Evolutionary conservation across 2,888 invertebrate species (phyloP).

Genomic region (Oxystoma pomonae): DNA sequence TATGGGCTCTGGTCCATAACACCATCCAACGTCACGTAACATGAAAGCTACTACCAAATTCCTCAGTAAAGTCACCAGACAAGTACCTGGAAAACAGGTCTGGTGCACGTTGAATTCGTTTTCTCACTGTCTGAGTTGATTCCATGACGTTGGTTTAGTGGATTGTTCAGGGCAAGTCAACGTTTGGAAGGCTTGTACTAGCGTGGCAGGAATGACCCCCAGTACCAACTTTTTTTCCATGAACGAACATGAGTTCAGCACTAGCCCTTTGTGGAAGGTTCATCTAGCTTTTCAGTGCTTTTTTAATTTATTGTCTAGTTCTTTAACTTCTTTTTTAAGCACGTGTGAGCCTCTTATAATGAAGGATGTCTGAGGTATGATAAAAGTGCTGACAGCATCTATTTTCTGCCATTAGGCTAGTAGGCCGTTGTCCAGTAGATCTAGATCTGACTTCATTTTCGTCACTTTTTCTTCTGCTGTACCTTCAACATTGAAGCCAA

Average conservation of each 20-base stretch:
- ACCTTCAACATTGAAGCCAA: constrained; percentile 30
- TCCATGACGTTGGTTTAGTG: too few relatives aligned
- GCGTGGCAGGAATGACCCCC: constrained; percentile 29
- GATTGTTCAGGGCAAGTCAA: constrained; percentile 32
- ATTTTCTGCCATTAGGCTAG: constrained; percentile 30
- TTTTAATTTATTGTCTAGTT: too few relatives aligned
- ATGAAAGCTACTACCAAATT: too few relatives aligned
- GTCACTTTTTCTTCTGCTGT: constrained; percentile 24
- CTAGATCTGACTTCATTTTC: constrained; percentile 24
- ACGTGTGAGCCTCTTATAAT: too few relatives aligned
- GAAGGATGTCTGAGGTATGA: too few relatives aligned
- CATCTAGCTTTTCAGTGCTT: constrained; percentile 31
- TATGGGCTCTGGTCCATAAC: too few relatives aligned
- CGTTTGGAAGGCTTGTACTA: constrained; percentile 34
- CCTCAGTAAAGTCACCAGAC: too few relatives aligned
- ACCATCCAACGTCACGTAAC: too few relatives aligned
- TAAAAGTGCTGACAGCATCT: constrained; percentile 28
- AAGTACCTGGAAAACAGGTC: too few relatives aligned
- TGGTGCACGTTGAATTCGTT: too few relatives aligned
- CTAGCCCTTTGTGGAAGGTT: constrained; percentile 35
- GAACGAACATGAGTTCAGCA: constrained; percentile 31
- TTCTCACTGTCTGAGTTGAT: too few relatives aligned
- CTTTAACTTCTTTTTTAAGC: too few relatives aligned
- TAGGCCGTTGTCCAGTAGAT: constrained; percentile 17
- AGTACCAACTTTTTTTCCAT: constrained; percentile 29